A percentile compares a stretch with the other conserved stretches of the same genome.
Evolutionary conservation across 2,888 invertebrate species (phyloP).

Genomic region (Camptogramma bilineatum): DNA sequence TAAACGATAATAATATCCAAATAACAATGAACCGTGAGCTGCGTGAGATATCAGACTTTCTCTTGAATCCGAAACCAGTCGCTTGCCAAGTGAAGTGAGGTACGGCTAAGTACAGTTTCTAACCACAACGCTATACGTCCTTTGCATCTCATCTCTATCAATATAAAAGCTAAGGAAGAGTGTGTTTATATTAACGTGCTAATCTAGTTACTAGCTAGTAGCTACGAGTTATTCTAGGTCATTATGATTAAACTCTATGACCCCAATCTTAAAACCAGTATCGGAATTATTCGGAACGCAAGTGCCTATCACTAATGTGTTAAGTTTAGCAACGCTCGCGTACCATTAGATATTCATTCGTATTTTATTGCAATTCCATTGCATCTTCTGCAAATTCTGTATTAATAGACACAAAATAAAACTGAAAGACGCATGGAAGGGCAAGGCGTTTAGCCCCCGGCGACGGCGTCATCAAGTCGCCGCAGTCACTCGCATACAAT

Average conservation of each 20-base stretch:
- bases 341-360: not conserved
- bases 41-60: conserved; percentile 51
- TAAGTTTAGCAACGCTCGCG: too few relatives aligned
- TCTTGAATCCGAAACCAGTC: conserved; percentile 51
- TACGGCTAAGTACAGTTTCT: conserved; percentile 29
- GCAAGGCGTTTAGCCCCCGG: conserved; percentile 15
- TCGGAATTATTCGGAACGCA: too few relatives aligned
- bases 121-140: conserved; percentile 9
- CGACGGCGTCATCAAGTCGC: conserved; percentile 15
- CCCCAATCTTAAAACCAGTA: too few relatives aligned
- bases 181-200: too few relatives aligned
- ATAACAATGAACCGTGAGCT: conserved; percentile 37
- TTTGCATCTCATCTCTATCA: too few relatives aligned
- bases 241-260: too few relatives aligned
- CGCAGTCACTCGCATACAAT: conserved; percentile 17
- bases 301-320: not conserved
- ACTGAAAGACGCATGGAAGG: conserved; percentile 15
- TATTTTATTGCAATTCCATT: not conserved
- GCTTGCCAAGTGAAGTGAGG: conserved; percentile 43
- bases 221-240: too few relatives aligned
- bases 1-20: conserved; percentile 32
- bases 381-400: conserved; percentile 4
- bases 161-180: too few relatives aligned
- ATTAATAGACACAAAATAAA: conserved; percentile 13
- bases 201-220: too few relatives aligned